Conservation (phyloP, 2,113 vertebrate genomes). For the Xerus inauris region DNA sequence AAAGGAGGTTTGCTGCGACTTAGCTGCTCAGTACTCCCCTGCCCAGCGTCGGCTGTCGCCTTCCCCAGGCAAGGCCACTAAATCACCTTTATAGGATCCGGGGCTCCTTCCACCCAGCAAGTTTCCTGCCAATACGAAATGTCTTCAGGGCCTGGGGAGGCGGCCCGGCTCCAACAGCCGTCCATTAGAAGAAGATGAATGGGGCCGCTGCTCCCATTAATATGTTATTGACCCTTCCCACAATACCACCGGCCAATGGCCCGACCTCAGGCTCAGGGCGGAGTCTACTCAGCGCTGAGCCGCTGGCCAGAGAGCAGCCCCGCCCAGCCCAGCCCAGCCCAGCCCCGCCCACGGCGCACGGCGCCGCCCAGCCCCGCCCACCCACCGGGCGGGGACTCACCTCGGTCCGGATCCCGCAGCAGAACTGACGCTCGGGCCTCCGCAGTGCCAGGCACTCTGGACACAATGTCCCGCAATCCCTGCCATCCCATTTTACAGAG, state of each 20-base stretch:
- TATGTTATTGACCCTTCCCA: conserved; percentile 81
- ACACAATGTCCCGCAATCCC: neutral
- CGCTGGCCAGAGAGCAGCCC: too few species aligned
- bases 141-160: conserved; percentile 69
- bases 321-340: too few species aligned
- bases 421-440: neutral
- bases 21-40: conserved; percentile 37
- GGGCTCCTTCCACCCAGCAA: conserved; percentile 70
- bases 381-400: neutral
- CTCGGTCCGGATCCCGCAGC: neutral
- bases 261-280: conserved; percentile 33
- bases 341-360: too few species aligned
- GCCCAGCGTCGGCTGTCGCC: neutral
- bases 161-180: conserved; percentile 54
- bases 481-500: neutral
- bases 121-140: conserved; percentile 77
- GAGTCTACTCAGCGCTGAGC: too few species aligned
- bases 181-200: conserved; percentile 83
- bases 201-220: conserved; percentile 81
- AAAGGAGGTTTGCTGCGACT: conserved; percentile 35
- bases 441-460: neutral
- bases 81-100: conserved; percentile 80
- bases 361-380: too few species aligned
- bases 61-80: conserved; percentile 70
- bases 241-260: conserved; percentile 54